phyloP scores from a whole-genome alignment of 2,888 invertebrate genomes.

The Gymnosoma rotundatum region DNA sequence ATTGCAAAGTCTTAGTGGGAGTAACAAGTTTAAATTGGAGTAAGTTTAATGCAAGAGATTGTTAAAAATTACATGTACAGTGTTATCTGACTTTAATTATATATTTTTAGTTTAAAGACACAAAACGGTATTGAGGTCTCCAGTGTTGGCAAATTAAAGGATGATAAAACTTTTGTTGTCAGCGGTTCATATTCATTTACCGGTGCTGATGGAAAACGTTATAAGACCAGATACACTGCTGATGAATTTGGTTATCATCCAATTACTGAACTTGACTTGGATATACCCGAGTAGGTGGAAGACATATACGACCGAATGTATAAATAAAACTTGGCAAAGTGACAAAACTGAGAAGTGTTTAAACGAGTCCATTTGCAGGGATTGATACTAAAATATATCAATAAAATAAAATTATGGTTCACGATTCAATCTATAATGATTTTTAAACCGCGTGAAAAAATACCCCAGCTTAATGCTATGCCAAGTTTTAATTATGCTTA shows the following conservation, averaged over 20 bases:
- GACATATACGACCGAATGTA: no score
- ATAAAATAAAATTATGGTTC: no score
- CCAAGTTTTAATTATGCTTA: no score
- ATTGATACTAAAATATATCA: no score
- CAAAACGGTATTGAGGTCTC: constrained; percentile 82
- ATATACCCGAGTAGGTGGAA: constrained; percentile 79
- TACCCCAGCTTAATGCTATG: no score
- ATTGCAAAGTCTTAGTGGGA: constrained; percentile 78
- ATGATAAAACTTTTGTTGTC: constrained; percentile 81
- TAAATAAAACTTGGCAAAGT: no score
- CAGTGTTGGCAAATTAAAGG: constrained; percentile 81
- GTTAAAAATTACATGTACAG: not conserved
- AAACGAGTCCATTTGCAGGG: no score
- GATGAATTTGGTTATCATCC: constrained; percentile 82
- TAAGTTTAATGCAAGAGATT: constrained; percentile 71
- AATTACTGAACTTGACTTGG: constrained; percentile 81
- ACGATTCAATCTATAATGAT: no score
- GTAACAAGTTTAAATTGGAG: constrained; percentile 81
- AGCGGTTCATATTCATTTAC: constrained; percentile 82
- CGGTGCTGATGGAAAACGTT: constrained; percentile 81
- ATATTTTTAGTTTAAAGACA: constrained; percentile 78
- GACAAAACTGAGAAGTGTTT: no score
- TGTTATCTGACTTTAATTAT: not conserved
- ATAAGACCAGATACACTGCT: constrained; percentile 81
- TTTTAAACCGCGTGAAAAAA: no score